These are phyloP conservation scores for Puntigrus tetrazona DNA, from an alignment of 2,113 vertebrate genomes.

Conservation along the genomic window DNA sequence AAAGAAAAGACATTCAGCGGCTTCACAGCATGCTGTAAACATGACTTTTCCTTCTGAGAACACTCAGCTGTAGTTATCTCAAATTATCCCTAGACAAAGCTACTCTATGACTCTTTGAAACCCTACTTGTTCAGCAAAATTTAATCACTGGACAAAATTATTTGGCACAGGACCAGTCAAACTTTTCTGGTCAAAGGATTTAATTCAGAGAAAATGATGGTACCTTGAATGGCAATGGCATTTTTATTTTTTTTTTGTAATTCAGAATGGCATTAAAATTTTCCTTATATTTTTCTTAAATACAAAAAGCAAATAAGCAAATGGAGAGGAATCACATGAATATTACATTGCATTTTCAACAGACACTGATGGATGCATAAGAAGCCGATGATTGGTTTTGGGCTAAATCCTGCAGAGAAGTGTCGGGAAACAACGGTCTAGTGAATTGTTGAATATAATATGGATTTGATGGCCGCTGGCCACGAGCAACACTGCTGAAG, in stretches of 20 bases:
- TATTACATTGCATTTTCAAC: slow-evolving; percentile 4
- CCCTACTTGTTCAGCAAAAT: slow-evolving; percentile 31
- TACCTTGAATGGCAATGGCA: background rate
- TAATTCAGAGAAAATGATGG: slow-evolving; percentile 9
- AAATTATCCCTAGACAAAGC: slow-evolving; percentile 31
- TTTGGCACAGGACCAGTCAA: slow-evolving; percentile 35
- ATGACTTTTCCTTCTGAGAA: slow-evolving; percentile 40
- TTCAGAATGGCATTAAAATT: slow-evolving; percentile 15
- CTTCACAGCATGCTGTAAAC: slow-evolving; percentile 45
- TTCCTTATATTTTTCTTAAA: background rate
- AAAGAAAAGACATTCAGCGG: slow-evolving; percentile 20
- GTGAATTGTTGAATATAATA: slow-evolving; percentile 12
- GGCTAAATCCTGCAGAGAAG: background rate
- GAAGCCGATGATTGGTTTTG: background rate
- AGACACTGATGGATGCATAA: slow-evolving; percentile 27
- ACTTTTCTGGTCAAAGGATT: background rate
- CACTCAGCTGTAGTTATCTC: slow-evolving; percentile 39
- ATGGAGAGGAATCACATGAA: background rate
- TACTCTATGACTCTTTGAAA: slow-evolving; percentile 26
- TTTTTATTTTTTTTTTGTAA: background rate
- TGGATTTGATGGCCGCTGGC: slow-evolving; percentile 13
- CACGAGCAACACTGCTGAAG: background rate
- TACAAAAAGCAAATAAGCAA: background rate
- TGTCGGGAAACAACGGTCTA: background rate
- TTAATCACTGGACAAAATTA: slow-evolving; percentile 49